Base-by-base conservation (phyloP, 2,888 invertebrate species). In the Willowsia nigromaculata region DNA sequence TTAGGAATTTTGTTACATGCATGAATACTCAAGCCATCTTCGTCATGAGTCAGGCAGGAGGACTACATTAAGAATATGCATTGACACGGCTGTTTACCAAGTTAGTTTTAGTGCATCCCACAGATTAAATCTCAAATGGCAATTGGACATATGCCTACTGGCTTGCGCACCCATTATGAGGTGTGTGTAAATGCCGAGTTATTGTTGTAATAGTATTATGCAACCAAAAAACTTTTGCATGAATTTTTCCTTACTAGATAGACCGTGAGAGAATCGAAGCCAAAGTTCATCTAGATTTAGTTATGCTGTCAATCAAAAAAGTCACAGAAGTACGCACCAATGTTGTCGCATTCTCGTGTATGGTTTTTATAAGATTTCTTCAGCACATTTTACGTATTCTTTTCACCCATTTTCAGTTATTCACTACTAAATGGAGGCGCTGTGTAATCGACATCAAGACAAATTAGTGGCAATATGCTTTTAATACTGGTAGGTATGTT, bases 181-280 rank as follows among this genome's bases (percentile, higher is more conserved):
- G 40, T 33, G 68, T 37, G 37, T 40, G 68, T 68, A 68, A n/a
- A 62, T 62, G 62, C 33, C 2, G 27, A 81, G 53, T 59, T 43
- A 50, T 47, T 76, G 43, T 43, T 33, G 47, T 40, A 15, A 7
- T 74, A 71, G 50, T 89, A 82, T 89, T 85, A 82, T 82, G 89
- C 89, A 89, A 89, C 65, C 22, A 30, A 11, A 76, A 40, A 62
- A 43, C 40, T 68, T 88, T 80, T 82, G 62, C 80, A 89, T 85
- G 81, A 85, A 89, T 89, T 89, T 89, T 89, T 89, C 89, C 89
- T 85, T 76, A 76, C 71, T 85, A 89, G 89, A 89, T 89, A 89
- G 85, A 89, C 89, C 89, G 89, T 89, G 89, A 89, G 89, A 89
- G 89, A 89, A 81, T 85, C 30, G 25, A 40, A 50, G 40, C 37